These are phyloP conservation scores for Leptosomus discolor DNA, from an alignment of 2,113 vertebrate genomes.

Conservation along the genomic window DNA sequence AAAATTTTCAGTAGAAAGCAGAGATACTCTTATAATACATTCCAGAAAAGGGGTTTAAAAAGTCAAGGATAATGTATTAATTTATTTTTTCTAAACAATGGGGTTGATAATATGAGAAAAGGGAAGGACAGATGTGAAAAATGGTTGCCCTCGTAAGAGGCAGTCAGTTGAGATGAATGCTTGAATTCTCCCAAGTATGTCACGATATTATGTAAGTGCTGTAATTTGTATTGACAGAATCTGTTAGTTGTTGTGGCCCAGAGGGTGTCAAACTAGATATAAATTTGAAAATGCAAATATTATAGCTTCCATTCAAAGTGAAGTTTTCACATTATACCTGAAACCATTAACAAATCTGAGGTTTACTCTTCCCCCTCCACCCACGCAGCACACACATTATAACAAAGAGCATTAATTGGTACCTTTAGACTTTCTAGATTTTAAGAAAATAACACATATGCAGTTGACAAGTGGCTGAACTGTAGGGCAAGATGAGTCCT, in stretches of 20 bases:
- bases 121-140: neutral
- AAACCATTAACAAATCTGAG: slow-evolving; percentile 32
- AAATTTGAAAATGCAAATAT: slow-evolving; percentile 61
- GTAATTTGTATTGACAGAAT: slow-evolving; percentile 54
- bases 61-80: neutral
- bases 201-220: slow-evolving; percentile 8
- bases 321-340: slow-evolving; percentile 30
- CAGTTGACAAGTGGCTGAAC: neutral
- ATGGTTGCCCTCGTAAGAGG: neutral
- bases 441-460: neutral
- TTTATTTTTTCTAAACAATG: neutral
- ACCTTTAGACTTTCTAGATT: neutral
- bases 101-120: neutral
- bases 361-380: neutral
- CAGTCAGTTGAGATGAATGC: neutral
- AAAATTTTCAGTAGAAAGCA: neutral
- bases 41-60: neutral
- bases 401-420: neutral
- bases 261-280: slow-evolving; percentile 8
- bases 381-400: neutral
- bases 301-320: slow-evolving; percentile 28
- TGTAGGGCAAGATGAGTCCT: neutral
- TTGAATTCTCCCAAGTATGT: slow-evolving; percentile 24
- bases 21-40: neutral
- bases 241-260: slow-evolving; percentile 54